Evolutionary conservation across 2,888 invertebrate genomes (phyloP), one percentile per base, ranked within the genome.

Genomic region (Gibbula magus): DNA sequence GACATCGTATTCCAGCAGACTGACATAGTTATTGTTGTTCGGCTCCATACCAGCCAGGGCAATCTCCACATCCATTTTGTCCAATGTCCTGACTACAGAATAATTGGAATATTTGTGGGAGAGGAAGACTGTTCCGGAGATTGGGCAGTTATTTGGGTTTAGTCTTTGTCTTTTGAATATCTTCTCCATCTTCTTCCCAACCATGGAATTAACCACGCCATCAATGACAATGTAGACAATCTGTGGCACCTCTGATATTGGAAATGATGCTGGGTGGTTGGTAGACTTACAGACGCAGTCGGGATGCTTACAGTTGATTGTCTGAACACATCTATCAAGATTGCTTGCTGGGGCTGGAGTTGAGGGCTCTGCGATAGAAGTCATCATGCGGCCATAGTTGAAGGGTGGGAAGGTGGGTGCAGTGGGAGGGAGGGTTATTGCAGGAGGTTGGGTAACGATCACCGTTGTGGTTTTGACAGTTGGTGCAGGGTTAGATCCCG

Each of bases 181-280:
- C 2, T 80, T 77, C 39, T 79, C 78, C 73, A 87, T 81, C 78
- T 86, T 86, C 8, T 84, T 80, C 67, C 85, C 86, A 2, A 86
- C 81, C 16, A 84, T 81, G 29, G 84, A 84, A 61, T 87, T 86
- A 1, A 89, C 79, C 29, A 83, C 84, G 7, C 87, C 89, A 66
- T 89, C 89, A 8, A 88, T 79, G 0, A 88, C 86, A 25, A 89
- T 83, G 77, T 86, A 87, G 0, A 89, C 85, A 16, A 89, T 87
- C 53, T 89, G 89, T 3, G 89, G 89, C 22, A 84, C 81, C 8
- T 87, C 74, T 10, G 52, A 45, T 1, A 73, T 20, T 8, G 52
- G 67, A n/a, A 87, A 35, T 22, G 76, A 74, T 2, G 74, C 61
- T 22, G 86, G 86, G 8, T 81, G 61, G 13, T 45, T 45, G 7